Percentiles rank a stretch among this genome's conserved stretches.
Evolutionary conservation across 2,888 invertebrate genomes (phyloP).

Genomic region (Xestobium rufovillosum): DNA sequence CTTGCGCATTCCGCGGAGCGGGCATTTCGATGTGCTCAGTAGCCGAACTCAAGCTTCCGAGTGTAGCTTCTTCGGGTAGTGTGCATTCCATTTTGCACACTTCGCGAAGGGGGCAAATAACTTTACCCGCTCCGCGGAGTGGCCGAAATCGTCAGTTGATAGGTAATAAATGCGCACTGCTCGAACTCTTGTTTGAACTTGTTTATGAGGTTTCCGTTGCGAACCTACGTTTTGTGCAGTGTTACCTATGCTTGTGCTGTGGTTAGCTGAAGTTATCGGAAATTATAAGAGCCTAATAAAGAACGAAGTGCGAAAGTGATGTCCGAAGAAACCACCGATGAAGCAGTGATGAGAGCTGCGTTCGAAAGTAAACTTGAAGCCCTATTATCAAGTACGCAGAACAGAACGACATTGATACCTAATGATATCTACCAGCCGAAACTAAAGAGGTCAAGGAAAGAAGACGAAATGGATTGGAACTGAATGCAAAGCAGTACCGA

Average conservation of each 20-base stretch:
- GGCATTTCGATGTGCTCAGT: constrained; percentile 1
- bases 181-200: constrained; percentile 3
- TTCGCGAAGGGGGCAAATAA: neutral
- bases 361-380: constrained; percentile 3
- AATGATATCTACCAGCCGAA: too few relatives aligned
- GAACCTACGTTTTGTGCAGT: constrained; percentile 1
- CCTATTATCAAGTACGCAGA: neutral
- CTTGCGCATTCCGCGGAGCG: neutral
- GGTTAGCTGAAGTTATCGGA: neutral
- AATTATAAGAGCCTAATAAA: constrained; percentile 1
- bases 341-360: constrained; percentile 2
- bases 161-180: constrained; percentile 3
- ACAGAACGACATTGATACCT: constrained; percentile 3
- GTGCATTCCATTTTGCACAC: constrained; percentile 3
- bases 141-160: constrained; percentile 3
- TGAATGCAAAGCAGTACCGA: constrained; percentile 1
- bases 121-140: constrained; percentile 3
- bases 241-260: constrained; percentile 3
- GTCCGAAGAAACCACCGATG: constrained; percentile 1
- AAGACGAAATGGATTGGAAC: neutral
- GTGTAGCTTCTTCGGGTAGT: constrained; percentile 3
- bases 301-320: too few relatives aligned
- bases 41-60: constrained; percentile 2
- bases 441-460: constrained; percentile 1
- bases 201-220: constrained; percentile 2